Percentiles rank a stretch among this genome's conserved stretches.
These are phyloP conservation scores for Sweltsa coloradensis DNA, from an alignment of 1,140 invertebrate species.

Conservation along the genomic window DNA sequence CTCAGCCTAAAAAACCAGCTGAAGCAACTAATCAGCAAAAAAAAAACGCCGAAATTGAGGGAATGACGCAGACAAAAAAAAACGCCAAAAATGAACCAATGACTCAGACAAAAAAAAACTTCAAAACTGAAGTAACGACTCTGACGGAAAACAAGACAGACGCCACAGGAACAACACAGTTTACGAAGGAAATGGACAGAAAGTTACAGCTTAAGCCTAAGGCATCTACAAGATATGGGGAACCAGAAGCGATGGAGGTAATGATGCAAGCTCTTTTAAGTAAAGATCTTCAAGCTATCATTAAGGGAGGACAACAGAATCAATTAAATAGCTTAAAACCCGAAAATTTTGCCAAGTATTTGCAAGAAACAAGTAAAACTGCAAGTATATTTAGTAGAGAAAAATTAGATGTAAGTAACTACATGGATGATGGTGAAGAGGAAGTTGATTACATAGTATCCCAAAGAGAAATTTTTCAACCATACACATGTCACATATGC, in stretches of 20 bases:
- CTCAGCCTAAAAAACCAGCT: background rate
- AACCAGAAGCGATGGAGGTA: background rate
- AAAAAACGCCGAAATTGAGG: background rate
- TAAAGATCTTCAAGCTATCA: background rate
- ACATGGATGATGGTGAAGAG: background rate
- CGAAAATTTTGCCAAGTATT: background rate
- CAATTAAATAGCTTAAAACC: background rate
- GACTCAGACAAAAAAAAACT: no score
- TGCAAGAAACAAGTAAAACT: no score
- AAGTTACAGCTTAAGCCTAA: no score
- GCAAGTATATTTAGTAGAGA: no score
- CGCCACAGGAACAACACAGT: no score
- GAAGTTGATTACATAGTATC: conserved; percentile 3
- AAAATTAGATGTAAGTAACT: background rate
- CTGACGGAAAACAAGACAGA: no score
- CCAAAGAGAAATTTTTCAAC: conserved; percentile 6
- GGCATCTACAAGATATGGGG: no score
- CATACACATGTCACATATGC: conserved; percentile 31
- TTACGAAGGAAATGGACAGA: no score
- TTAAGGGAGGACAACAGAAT: background rate
- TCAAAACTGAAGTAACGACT: no score
- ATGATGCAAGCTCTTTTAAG: background rate
- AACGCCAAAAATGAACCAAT: background rate
- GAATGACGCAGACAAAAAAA: background rate
- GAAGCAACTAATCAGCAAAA: background rate